Conservation (phyloP, 1,140 invertebrate genomes). For the Subanguina moxae region DNA sequence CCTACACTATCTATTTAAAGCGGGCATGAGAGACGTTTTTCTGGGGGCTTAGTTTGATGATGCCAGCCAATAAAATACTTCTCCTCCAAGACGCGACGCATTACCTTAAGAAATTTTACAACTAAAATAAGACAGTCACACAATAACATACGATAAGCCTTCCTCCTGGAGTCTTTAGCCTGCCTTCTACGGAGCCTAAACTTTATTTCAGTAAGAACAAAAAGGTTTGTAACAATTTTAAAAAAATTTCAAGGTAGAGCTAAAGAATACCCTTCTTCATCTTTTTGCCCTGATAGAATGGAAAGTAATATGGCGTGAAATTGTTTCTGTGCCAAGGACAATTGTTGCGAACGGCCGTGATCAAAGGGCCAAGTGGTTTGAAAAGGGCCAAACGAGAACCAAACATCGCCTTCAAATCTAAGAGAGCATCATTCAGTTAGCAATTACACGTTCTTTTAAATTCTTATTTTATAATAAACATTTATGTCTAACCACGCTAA, state of each 20-base stretch:
- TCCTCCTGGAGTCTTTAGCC: conserved; percentile 43
- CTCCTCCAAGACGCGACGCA: conserved; percentile 48
- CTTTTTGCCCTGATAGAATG: conserved; percentile 45
- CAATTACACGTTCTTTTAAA: too few relatives aligned
- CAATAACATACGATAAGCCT: conserved; percentile 48
- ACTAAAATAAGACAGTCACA: too few relatives aligned
- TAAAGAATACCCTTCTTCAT: conserved; percentile 6
- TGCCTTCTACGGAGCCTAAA: conserved; percentile 8
- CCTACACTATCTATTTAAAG: too few relatives aligned
- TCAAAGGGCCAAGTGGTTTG: conserved; percentile 7
- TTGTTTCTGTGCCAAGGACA: conserved; percentile 54
- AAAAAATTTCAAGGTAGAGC: too few relatives aligned
- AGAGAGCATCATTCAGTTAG: too few relatives aligned
- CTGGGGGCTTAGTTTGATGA: conserved; percentile 27
- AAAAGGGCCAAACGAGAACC: neutral
- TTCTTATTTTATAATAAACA: too few relatives aligned
- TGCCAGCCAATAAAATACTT: conserved; percentile 44
- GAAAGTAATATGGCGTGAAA: conserved; percentile 46
- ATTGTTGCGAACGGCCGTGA: conserved; percentile 42
- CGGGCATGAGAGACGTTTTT: conserved; percentile 27
- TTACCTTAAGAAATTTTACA: too few relatives aligned
- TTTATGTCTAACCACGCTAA: too few relatives aligned
- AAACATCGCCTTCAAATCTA: too few relatives aligned
- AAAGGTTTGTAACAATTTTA: conserved; percentile 25
- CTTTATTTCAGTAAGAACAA: conserved; percentile 32